These are phyloP conservation scores for Adelosebastes latens DNA, from an alignment of 2,797 vertebrate genomes.

Conservation along the genomic window DNA sequence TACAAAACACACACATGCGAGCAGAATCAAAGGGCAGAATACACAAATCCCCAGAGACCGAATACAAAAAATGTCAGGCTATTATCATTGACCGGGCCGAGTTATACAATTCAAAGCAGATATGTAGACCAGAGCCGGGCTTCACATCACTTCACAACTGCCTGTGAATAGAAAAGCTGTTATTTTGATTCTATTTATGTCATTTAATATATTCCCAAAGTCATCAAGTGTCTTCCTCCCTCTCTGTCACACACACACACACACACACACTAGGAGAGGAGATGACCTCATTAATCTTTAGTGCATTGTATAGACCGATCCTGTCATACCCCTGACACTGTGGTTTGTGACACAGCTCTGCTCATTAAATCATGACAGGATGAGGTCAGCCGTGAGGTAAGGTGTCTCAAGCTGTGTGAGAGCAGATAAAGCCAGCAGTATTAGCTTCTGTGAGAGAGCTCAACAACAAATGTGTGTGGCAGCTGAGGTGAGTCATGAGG, in stretches of 20 bases:
- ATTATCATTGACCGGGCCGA: constrained; percentile 46
- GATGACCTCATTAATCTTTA: constrained; percentile 82
- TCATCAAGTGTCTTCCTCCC: constrained; percentile 54
- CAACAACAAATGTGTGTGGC: constrained; percentile 48
- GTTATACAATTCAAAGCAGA: constrained; percentile 45
- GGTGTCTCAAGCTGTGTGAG: constrained; percentile 70
- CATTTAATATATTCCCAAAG: constrained; percentile 54
- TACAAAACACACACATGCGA: constrained; percentile 3
- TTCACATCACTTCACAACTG: constrained; percentile 37
- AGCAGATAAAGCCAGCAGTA: constrained; percentile 67
- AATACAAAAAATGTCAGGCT: constrained; percentile 53
- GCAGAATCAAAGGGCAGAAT: constrained; percentile 47
- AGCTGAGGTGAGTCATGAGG: constrained; percentile 62
- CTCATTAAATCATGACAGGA: constrained; percentile 82
- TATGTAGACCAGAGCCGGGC: constrained; percentile 34
- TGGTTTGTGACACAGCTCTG: constrained; percentile 68
- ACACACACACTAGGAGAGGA: constrained; percentile 22
- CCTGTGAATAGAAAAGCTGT: constrained; percentile 44
- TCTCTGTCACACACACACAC: constrained; percentile 1
- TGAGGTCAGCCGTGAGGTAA: constrained; percentile 73
- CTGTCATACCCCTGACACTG: constrained; percentile 67
- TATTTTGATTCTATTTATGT: constrained; percentile 58
- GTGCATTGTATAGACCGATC: constrained; percentile 62
- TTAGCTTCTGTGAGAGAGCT: constrained; percentile 27
- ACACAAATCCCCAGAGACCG: constrained; percentile 37